Evolutionary conservation across 2,113 vertebrate species (phyloP), one percentile per base, ranked within the genome.

Genomic region (Nipponia nippon): DNA sequence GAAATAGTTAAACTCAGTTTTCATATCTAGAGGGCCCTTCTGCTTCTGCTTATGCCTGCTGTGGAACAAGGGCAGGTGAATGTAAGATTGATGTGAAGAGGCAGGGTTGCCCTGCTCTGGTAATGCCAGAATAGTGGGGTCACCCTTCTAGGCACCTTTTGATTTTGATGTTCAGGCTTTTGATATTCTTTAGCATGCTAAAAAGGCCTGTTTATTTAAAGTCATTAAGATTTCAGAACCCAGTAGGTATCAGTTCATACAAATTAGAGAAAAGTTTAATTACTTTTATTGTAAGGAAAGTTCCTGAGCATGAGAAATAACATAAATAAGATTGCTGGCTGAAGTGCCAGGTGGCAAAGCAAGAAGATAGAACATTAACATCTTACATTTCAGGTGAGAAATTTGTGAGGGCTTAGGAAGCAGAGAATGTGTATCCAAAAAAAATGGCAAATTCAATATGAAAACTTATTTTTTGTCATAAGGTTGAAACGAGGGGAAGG

Each of bases 371-470:
- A 76, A 52, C 3, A 2, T 26, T 26, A 62, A 21, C 38, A 23
- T 15, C 36, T 71, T 47, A 16, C 3, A 42, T 30, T 65, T 75
- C 42, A 34, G 21, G 19, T 66, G 11, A 71, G 32, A 92, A 91
- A 66, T 66, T 42, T 16, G 9, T 56, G 73, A 81, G 10, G 36
- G 25, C 9, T 88, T 91, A 8, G 23, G 44, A 42, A 63, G 7
- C 12, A 38, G 3, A 58, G 25, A 16, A 10, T 65, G 5, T 7
- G 1, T 72, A 61, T 69, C 26, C 0, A 0, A 53, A 53, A 53
- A 52, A 66, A 50, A 30, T 6, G 8, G 11, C 6, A 23, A 73
- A 46, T 46, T 56, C 22, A 56, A 8, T 70, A 40, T 3, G 7
- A 44, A n/a, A 46, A 29, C 6, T 30, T 23, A 1, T 9, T 55